phyloP scores from a whole-genome alignment of 2,888 invertebrate species.

The Ceramica pisi region DNA sequence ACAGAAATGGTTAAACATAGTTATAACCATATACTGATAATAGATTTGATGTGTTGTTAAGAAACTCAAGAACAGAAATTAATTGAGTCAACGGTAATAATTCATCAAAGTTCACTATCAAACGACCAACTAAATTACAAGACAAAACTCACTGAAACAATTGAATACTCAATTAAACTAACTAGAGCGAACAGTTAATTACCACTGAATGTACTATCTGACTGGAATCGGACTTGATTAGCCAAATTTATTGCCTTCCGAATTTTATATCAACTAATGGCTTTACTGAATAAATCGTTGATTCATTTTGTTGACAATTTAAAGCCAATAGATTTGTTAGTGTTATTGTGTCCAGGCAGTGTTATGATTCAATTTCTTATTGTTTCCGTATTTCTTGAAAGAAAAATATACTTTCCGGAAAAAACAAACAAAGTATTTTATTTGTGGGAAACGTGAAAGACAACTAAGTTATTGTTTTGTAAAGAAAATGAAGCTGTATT shows the following conservation, averaged over 20 bases:
- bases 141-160: not conserved
- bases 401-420: not conserved
- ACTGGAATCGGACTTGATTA: constrained; percentile 3
- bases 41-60: no score
- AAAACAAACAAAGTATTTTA: not conserved
- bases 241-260: constrained; percentile 8
- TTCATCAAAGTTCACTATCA: not conserved
- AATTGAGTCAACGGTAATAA: not conserved
- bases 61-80: no score
- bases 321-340: not conserved
- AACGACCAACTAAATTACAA: constrained; percentile 5
- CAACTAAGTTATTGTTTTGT: not conserved
- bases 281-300: not conserved
- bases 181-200: not conserved
- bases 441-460: not conserved
- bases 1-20: no score
- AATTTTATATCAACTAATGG: not conserved
- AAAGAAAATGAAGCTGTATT: not conserved
- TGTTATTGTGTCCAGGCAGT: constrained; percentile 11
- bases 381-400: constrained; percentile 1
- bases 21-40: no score
- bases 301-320: constrained; percentile 8
- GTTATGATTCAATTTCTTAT: constrained; percentile 1
- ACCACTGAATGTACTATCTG: not conserved
- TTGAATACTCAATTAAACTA: not conserved